phyloP scores from a whole-genome alignment of 2,888 invertebrate species.

The Xanthorhoe designata region DNA sequence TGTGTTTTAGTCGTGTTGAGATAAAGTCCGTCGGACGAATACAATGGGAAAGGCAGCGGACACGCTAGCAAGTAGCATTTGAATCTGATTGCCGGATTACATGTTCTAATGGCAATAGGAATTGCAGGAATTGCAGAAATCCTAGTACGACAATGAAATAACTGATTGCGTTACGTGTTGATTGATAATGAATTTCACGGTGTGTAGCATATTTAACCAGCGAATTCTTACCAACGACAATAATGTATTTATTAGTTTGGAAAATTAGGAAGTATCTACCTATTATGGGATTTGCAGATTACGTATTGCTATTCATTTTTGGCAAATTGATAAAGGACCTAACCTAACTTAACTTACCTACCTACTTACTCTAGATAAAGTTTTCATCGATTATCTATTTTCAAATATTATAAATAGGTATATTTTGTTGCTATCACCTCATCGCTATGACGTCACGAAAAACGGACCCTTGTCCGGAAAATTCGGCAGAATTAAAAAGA shows the following conservation, averaged over 20 bases:
- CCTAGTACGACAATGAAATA: neutral
- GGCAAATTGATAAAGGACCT: too few species aligned
- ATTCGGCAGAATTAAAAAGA: constrained; percentile 67
- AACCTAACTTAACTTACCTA: too few species aligned
- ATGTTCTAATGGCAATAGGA: constrained; percentile 17
- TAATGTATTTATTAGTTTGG: too few species aligned
- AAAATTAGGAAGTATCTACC: too few species aligned
- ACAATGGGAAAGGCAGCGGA: constrained; percentile 74
- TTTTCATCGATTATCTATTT: neutral
- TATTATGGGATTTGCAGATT: too few species aligned
- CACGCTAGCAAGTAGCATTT: constrained; percentile 61
- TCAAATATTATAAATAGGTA: neutral
- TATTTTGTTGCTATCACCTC: constrained; percentile 3
- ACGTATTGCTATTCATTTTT: too few species aligned
- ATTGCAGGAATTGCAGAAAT: neutral
- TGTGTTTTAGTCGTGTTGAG: constrained; percentile 37
- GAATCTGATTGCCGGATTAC: constrained; percentile 26
- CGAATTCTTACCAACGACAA: neutral
- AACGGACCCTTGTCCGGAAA: constrained; percentile 44
- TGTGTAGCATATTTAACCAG: neutral
- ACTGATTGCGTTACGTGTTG: neutral
- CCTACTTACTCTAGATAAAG: too few species aligned
- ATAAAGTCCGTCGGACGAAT: constrained; percentile 51
- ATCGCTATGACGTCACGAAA: constrained; percentile 29
- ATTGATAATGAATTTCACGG: neutral